Evolutionary conservation across 2,888 invertebrate species (phyloP).

Genomic region (Hipparchia semele): DNA sequence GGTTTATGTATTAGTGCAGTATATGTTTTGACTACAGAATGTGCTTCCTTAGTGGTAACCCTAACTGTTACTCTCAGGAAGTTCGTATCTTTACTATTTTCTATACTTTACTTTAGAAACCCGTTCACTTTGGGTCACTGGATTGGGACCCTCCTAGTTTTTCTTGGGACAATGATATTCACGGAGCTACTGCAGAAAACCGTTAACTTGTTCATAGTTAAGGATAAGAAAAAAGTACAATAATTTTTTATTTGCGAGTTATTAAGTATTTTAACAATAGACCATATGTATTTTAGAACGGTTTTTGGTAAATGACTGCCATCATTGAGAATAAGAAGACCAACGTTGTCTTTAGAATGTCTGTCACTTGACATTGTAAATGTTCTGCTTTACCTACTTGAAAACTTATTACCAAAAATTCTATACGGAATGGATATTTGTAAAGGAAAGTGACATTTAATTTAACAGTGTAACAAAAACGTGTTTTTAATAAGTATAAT

Average conservation of each 20-base stretch:
- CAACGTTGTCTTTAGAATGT: no score
- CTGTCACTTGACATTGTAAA: no score
- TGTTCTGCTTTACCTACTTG: no score
- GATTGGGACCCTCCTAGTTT: slow-evolving; percentile 95
- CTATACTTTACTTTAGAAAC: slow-evolving; percentile 97
- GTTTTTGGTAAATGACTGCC: background rate
- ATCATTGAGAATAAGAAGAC: background rate
- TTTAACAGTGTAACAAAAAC: no score
- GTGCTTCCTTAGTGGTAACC: slow-evolving; percentile 96
- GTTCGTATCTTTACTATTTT: slow-evolving; percentile 97
- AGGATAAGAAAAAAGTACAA: slow-evolving; percentile 62
- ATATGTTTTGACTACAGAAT: slow-evolving; percentile 96
- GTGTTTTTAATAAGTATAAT: no score
- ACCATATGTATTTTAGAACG: background rate
- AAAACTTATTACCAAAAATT: no score
- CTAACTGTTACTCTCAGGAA: slow-evolving; percentile 97
- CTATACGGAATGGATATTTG: no score
- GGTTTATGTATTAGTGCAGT: slow-evolving; percentile 97
- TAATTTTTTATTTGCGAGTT: slow-evolving; percentile 39
- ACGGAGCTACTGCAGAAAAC: slow-evolving; percentile 88
- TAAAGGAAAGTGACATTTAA: no score
- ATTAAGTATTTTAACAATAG: background rate
- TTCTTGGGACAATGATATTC: slow-evolving; percentile 96
- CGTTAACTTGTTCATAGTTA: slow-evolving; percentile 60
- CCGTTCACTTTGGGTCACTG: slow-evolving; percentile 96